These are phyloP conservation scores for Gymnorhina tibicen DNA, from an alignment of 2,113 vertebrate species.

Conservation along the genomic window DNA sequence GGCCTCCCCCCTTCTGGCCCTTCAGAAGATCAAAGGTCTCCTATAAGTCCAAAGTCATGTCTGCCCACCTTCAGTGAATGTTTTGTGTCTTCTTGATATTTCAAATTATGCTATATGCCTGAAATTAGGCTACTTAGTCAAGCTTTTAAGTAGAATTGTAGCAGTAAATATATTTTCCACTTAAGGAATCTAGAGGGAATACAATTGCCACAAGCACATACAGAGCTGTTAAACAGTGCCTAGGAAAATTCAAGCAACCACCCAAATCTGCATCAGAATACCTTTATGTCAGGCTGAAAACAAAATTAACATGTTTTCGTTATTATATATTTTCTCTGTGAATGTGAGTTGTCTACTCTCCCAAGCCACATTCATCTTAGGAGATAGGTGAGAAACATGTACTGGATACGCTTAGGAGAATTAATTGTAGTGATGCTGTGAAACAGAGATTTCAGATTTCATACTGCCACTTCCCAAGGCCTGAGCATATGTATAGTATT, in stretches of 20 bases:
- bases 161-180: neutral
- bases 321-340: neutral
- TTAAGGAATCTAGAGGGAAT: neutral
- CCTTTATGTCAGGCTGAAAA: neutral
- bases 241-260: neutral
- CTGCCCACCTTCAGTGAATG: neutral
- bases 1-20: neutral
- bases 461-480: neutral
- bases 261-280: neutral
- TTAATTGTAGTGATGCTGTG: neutral
- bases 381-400: neutral
- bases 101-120: neutral
- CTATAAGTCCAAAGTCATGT: neutral
- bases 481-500: neutral
- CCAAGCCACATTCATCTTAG: neutral
- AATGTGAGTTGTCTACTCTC: neutral
- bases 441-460: neutral
- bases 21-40: neutral
- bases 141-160: neutral
- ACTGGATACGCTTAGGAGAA: neutral
- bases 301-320: neutral
- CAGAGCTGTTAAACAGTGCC: neutral
- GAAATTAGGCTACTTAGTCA: neutral
- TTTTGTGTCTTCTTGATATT: neutral
- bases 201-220: neutral